phyloP scores from a whole-genome alignment of 2,888 invertebrate species.

The Sinohyriopsis cumingii region DNA sequence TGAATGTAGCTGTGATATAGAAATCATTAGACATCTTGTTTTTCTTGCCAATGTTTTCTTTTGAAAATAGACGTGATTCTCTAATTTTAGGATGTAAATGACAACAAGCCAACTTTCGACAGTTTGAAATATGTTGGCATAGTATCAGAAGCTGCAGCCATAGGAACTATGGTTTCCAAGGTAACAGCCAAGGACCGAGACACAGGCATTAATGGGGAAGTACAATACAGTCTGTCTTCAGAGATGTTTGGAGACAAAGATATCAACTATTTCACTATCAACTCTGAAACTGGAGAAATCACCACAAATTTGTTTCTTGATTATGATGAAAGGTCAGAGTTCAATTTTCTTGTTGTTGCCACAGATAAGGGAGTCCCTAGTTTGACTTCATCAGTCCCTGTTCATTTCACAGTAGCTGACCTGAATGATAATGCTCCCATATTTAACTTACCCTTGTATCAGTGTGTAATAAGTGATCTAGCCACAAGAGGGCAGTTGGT shows the following conservation, averaged over 20 bases:
- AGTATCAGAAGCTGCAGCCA: constrained; percentile 68
- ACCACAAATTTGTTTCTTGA: constrained; percentile 76
- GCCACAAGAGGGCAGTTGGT: constrained; percentile 90
- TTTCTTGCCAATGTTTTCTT: too few relatives aligned
- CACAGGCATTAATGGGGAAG: constrained; percentile 72
- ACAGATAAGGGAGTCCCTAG: constrained; percentile 89
- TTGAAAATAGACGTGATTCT: too few relatives aligned
- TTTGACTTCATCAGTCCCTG: constrained; percentile 85
- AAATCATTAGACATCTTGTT: too few relatives aligned
- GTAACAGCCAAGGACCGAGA: constrained; percentile 69
- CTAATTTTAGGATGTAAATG: constrained; percentile 76
- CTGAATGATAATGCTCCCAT: constrained; percentile 91
- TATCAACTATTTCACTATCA: constrained; percentile 83
- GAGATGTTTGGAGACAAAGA: constrained; percentile 63
- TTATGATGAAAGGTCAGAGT: constrained; percentile 74
- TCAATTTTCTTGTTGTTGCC: constrained; percentile 87
- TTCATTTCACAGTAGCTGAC: constrained; percentile 88
- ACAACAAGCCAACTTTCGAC: constrained; percentile 67
- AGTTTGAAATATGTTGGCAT: constrained; percentile 56
- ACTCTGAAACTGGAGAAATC: constrained; percentile 83
- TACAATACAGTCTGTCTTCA: constrained; percentile 80
- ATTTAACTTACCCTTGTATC: constrained; percentile 76
- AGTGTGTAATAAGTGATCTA: constrained; percentile 84
- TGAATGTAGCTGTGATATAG: too few relatives aligned
- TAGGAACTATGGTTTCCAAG: constrained; percentile 65